These are phyloP conservation scores for Melanotaenia trifasciata DNA, from an alignment of 2,797 vertebrate genomes.

Conservation along the genomic window DNA sequence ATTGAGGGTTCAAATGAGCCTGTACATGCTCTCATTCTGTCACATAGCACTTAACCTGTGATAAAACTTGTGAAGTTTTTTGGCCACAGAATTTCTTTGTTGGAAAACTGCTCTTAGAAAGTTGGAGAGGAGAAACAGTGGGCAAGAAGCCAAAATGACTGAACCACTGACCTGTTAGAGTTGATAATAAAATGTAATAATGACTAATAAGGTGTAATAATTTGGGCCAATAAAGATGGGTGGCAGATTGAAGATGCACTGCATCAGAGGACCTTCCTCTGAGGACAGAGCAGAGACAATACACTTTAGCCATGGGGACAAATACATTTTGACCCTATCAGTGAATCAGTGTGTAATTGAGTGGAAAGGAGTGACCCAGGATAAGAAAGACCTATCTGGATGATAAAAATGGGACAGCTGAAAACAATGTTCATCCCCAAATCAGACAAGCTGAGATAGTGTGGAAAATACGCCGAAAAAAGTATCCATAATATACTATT, in stretches of 20 bases:
- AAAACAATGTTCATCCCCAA: too few species aligned
- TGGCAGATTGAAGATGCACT: slow-evolving; percentile 70
- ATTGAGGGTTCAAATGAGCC: slow-evolving; percentile 53
- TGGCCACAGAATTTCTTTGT: slow-evolving; percentile 54
- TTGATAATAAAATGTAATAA: slow-evolving; percentile 77
- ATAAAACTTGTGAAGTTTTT: slow-evolving; percentile 64
- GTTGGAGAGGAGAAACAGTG: slow-evolving; percentile 63
- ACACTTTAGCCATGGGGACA: slow-evolving; percentile 72
- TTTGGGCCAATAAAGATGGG: slow-evolving; percentile 78
- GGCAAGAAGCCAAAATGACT: slow-evolving; percentile 68
- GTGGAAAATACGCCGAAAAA: too few species aligned
- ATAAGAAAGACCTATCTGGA: slow-evolving; percentile 62
- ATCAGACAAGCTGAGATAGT: too few species aligned
- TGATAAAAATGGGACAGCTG: not conserved
- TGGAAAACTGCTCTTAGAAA: slow-evolving; percentile 51
- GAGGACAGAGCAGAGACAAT: slow-evolving; percentile 73
- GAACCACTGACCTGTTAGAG: slow-evolving; percentile 72
- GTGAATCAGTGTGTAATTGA: slow-evolving; percentile 79
- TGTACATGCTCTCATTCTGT: slow-evolving; percentile 46
- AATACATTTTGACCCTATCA: slow-evolving; percentile 72
- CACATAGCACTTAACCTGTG: slow-evolving; percentile 67
- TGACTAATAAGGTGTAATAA: slow-evolving; percentile 78
- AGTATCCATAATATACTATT: too few species aligned
- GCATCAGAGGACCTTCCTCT: slow-evolving; percentile 72
- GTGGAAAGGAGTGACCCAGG: slow-evolving; percentile 39